These are phyloP conservation scores for Myrmecophaga tridactyla DNA, from an alignment of 2,113 vertebrate species.

Conservation along the genomic window DNA sequence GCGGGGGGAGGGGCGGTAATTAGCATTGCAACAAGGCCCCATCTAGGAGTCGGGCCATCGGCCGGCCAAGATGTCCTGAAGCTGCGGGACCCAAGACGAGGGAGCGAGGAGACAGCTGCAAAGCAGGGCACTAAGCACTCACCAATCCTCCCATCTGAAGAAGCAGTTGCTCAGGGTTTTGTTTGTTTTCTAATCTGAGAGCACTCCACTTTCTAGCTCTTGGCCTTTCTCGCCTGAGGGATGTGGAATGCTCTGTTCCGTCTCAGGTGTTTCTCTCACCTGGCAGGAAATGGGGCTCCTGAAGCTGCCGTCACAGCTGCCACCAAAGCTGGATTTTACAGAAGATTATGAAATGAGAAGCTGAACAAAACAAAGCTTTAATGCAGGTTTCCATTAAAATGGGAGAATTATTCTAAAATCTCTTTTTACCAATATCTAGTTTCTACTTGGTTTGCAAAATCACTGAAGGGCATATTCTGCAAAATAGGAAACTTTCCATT, in stretches of 20 bases:
- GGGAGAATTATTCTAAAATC: not conserved
- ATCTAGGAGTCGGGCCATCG: not conserved
- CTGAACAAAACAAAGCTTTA: not conserved
- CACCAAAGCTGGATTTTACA: not conserved
- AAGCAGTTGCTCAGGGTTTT: too few relatives aligned
- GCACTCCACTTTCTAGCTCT: not conserved
- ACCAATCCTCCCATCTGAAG: too few relatives aligned
- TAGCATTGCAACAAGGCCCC: not conserved
- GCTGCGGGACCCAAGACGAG: constrained; percentile 42
- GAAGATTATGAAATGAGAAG: not conserved
- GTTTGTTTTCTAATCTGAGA: not conserved
- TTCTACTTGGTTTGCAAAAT: not conserved
- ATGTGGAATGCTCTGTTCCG: not conserved
- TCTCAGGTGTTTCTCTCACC: not conserved
- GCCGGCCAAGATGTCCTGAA: constrained; percentile 53
- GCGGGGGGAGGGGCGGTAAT: not conserved
- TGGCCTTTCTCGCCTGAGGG: not conserved
- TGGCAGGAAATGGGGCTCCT: not conserved
- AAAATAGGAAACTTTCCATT: not conserved
- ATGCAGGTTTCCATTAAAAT: not conserved
- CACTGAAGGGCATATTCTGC: not conserved
- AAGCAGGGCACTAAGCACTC: too few relatives aligned
- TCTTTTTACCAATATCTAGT: not conserved
- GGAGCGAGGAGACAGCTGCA: not conserved
- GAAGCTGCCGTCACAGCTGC: not conserved